A percentile compares a stretch with the other conserved stretches of the same genome.
phyloP scores from a whole-genome alignment of 2,888 invertebrate genomes.

The Sylvicola cinctus region DNA sequence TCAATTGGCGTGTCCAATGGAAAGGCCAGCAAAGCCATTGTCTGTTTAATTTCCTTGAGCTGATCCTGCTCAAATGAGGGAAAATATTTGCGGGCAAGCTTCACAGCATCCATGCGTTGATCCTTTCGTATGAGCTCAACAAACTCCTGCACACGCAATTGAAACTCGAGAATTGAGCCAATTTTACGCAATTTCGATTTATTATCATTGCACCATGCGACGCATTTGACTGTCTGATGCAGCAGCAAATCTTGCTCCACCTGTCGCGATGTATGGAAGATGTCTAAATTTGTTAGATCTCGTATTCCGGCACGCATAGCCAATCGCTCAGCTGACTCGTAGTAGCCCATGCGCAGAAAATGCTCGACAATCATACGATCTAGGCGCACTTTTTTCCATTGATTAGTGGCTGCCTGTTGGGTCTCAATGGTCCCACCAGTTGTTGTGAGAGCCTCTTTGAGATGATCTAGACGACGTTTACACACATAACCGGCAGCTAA shows the following conservation, averaged over 20 bases:
- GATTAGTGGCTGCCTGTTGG: slow-evolving; percentile 20
- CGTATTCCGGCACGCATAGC: slow-evolving; percentile 60
- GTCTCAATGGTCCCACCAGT: slow-evolving; percentile 11
- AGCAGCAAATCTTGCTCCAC: slow-evolving; percentile 69
- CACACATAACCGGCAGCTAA: slow-evolving; percentile 76
- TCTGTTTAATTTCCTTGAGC: slow-evolving; percentile 69
- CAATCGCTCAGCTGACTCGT: slow-evolving; percentile 77
- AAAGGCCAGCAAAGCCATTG: slow-evolving; percentile 90
- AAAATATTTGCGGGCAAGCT: slow-evolving; percentile 86
- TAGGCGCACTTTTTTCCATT: slow-evolving; percentile 38
- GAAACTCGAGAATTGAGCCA: slow-evolving; percentile 89
- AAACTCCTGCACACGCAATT: slow-evolving; percentile 58
- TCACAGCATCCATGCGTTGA: slow-evolving; percentile 75
- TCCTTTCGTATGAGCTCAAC: slow-evolving; percentile 82
- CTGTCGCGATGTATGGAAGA: slow-evolving; percentile 61
- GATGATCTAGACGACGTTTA: slow-evolving; percentile 78
- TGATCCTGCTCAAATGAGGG: slow-evolving; percentile 72
- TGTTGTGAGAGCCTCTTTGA: slow-evolving; percentile 28
- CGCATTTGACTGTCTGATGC: slow-evolving; percentile 70
- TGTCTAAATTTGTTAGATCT: slow-evolving; percentile 88
- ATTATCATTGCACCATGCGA: slow-evolving; percentile 93
- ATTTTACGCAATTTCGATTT: slow-evolving; percentile 85
- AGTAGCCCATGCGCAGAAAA: slow-evolving; percentile 84
- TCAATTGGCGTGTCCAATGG: slow-evolving; percentile 38
- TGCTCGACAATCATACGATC: slow-evolving; percentile 96